Conservation (phyloP, 2,888 invertebrate genomes). For the Calameuta pallipes region DNA sequence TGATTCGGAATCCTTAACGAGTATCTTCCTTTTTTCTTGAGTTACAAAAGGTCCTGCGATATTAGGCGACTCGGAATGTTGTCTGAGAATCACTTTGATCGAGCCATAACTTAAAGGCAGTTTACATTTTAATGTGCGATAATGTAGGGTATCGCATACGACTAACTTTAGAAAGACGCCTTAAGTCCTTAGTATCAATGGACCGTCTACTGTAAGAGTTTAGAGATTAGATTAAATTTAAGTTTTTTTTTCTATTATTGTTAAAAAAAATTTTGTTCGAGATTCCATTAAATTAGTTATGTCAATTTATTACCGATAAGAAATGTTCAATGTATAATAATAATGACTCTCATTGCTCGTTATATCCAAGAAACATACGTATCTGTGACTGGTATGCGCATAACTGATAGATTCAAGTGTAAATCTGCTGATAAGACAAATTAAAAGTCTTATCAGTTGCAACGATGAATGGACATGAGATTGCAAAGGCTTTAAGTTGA, state of each 20-base stretch:
- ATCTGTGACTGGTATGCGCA: not conserved
- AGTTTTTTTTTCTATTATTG: not conserved
- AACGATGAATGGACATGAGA: not conserved
- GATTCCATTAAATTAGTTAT: not conserved
- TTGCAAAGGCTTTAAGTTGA: not conserved
- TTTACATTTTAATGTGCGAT: conserved; percentile 44
- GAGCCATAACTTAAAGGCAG: conserved; percentile 12
- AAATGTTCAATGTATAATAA: not conserved
- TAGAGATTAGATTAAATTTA: not conserved
- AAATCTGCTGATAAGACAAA: not conserved
- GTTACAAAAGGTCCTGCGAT: not conserved
- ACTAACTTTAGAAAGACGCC: not conserved
- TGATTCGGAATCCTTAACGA: not conserved
- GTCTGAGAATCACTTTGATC: not conserved
- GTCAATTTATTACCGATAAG: not conserved
- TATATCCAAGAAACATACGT: not conserved
- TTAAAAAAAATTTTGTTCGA: not conserved
- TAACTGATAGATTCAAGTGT: not conserved
- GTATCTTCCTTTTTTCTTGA: not conserved
- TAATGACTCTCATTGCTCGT: not conserved
- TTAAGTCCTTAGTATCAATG: not conserved
- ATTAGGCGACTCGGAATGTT: not conserved
- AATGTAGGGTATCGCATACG: conserved; percentile 19
- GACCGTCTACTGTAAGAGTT: not conserved
- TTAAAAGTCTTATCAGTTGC: conserved; percentile 3